Evolutionary conservation across 2,888 invertebrate species (phyloP), one percentile per base, ranked within the genome.

Genomic region (Parascotia fuliginaria): DNA sequence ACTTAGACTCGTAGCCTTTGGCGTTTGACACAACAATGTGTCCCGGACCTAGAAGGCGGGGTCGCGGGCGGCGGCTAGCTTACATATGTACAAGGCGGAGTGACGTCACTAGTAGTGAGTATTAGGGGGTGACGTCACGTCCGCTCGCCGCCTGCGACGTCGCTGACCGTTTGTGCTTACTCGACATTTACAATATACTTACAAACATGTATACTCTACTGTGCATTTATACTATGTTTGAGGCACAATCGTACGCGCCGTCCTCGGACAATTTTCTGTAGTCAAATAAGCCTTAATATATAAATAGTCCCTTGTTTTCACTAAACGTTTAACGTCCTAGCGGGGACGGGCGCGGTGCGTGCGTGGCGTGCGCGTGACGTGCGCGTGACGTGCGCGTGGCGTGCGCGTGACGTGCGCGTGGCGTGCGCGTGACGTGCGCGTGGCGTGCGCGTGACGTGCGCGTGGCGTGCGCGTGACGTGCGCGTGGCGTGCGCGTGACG

Each of bases 371-470:
- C 11, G 15, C 11, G 9, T 13, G 42, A 6, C 15, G 33, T 6
- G 50, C 16, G 42, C n/a, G 45, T 9, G 22, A n/a, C 19, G 24
- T 19, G 31, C 39, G 16, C 36, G 42, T 5, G 48, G 32, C 19
- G 22, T 37, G 31, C 36, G 14, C 12, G 7, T 9, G 40, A 16
- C 12, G 40, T 5, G 3, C 51, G n/a, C n/a, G n/a, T n/a, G n/a
- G n/a, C n/a, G n/a, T n/a, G n/a, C n/a, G n/a, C 63, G 78, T 74
- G 14, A 75, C 78, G 50, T 79, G 82, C 9, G 42, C n/a, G 46
- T 34, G 45, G 50, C 32, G 16, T 36, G 29, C 16, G 16, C 12
- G 9, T 24, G 42, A 3, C 27, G 24, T 9, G 53, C 16, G 42
- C n/a, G n/a, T n/a, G 43, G 42, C 43, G 52, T 31, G 48, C 9